Evolutionary conservation across 2,113 vertebrate genomes (phyloP).

Genomic region (Ictalurus punctatus): DNA sequence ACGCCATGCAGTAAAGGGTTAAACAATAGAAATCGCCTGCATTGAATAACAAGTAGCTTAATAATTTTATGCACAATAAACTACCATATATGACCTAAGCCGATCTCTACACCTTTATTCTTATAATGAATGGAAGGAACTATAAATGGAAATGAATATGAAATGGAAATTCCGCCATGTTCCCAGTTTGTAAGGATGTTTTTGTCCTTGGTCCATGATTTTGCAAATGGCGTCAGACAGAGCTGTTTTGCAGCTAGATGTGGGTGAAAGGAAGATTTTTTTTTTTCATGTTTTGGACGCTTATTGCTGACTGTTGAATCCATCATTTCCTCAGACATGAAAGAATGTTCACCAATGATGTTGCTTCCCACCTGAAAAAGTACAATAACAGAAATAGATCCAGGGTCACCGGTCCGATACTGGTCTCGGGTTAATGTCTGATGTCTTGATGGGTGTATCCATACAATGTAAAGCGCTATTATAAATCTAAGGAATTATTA

Average conservation of each 20-base stretch:
- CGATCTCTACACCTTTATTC: background rate
- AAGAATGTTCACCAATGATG: background rate
- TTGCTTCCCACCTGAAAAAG: background rate
- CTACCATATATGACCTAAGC: background rate
- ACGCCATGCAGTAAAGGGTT: too few species aligned
- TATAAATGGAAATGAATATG: background rate
- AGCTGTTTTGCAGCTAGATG: background rate
- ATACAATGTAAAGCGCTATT: too few species aligned
- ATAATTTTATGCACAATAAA: too few species aligned
- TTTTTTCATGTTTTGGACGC: background rate
- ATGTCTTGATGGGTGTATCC: background rate
- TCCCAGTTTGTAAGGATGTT: background rate
- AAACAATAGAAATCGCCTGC: too few species aligned
- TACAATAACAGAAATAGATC: background rate
- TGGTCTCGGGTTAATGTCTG: background rate
- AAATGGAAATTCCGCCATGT: background rate
- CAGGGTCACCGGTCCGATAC: background rate
- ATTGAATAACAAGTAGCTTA: too few species aligned
- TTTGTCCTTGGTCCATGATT: background rate
- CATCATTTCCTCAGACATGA: background rate
- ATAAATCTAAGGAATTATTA: too few species aligned
- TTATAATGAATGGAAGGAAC: background rate
- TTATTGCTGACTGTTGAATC: background rate
- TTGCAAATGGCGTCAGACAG: background rate
- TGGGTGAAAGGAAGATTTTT: background rate